These are phyloP conservation scores for Lethocerus indicus DNA, from an alignment of 1,140 invertebrate species.

Conservation along the genomic window DNA sequence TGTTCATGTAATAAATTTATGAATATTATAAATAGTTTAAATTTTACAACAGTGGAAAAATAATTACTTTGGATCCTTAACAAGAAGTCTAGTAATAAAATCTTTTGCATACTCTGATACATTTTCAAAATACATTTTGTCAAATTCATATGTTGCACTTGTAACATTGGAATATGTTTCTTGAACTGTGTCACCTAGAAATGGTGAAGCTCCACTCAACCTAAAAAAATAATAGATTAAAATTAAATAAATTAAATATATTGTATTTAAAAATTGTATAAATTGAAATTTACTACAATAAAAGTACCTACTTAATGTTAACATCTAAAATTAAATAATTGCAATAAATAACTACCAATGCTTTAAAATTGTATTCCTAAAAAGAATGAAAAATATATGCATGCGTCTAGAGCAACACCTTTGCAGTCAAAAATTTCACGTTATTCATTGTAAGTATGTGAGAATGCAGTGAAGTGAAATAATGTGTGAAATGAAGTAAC, in stretches of 20 bases:
- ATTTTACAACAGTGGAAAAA: neutral
- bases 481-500: too few species aligned
- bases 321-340: too few species aligned
- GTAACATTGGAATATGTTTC: constrained; percentile 64
- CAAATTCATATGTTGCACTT: constrained; percentile 51
- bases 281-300: neutral
- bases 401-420: too few species aligned
- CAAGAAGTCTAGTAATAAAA: constrained; percentile 45
- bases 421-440: too few species aligned
- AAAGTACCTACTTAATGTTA: neutral
- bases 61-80: constrained; percentile 43
- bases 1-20: neutral
- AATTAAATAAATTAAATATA: neutral
- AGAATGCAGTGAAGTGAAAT: too few species aligned
- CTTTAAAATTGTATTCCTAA: too few species aligned
- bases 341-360: too few species aligned
- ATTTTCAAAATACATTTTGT: constrained; percentile 46
- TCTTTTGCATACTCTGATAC: constrained; percentile 43
- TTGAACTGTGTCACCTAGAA: constrained; percentile 55
- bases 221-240: constrained; percentile 7
- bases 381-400: too few species aligned
- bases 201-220: constrained; percentile 65
- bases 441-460: too few species aligned
- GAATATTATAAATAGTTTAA: neutral
- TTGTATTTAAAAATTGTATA: neutral